Conservation (phyloP, 2,113 vertebrate species). For the Lycocorax pyrrhopterus region DNA sequence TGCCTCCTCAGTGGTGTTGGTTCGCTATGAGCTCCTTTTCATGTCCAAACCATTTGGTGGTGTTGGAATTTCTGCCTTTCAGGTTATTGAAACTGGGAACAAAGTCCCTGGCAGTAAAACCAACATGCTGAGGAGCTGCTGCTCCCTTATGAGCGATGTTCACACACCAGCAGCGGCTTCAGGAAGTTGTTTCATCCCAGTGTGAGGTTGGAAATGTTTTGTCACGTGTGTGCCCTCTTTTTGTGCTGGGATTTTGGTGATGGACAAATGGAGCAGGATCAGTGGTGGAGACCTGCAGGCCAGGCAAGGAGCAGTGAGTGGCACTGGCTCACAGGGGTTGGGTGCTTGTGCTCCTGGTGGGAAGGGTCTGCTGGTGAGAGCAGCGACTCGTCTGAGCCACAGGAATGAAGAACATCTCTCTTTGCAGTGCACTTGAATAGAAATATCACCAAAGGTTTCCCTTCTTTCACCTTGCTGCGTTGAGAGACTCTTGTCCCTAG, state of each 20-base stretch:
- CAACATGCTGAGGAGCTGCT: neutral
- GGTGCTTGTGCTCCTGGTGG: neutral
- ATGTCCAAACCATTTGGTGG: neutral
- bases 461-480: neutral
- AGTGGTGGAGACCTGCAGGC: neutral
- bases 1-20: neutral
- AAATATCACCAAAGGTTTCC: neutral
- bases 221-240: neutral
- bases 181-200: neutral
- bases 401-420: neutral
- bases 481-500: neutral
- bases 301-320: neutral
- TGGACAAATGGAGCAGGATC: neutral
- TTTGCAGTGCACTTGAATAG: neutral
- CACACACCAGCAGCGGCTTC: neutral
- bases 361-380: neutral
- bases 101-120: neutral
- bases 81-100: neutral
- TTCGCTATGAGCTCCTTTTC: neutral
- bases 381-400: neutral
- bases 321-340: neutral
- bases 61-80: neutral
- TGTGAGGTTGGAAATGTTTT: neutral
- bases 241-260: neutral
- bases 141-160: neutral